A percentile compares a stretch with the other conserved stretches of the same genome.
phyloP scores from a whole-genome alignment of 2,797 vertebrate genomes.

The Oceanodroma leucorhoa region DNA sequence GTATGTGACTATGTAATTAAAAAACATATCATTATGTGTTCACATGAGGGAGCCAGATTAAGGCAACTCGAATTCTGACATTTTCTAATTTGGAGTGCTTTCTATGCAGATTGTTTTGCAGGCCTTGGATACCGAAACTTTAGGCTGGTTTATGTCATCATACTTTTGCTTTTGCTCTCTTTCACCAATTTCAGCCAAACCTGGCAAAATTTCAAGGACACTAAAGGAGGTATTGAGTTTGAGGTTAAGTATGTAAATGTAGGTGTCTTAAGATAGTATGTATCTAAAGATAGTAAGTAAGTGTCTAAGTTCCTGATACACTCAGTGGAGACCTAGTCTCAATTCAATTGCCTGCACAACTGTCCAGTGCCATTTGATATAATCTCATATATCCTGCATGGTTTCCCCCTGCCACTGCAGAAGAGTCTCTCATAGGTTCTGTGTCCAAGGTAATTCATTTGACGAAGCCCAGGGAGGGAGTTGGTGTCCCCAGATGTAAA shows the following conservation, averaged over 20 bases:
- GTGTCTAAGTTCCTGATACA: background rate
- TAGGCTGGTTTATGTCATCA: background rate
- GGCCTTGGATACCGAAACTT: background rate
- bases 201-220: background rate
- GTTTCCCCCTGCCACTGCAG: background rate
- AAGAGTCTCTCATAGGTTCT: background rate
- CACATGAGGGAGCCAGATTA: background rate
- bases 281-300: background rate
- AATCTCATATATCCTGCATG: background rate
- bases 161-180: background rate
- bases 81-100: background rate
- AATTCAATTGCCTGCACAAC: background rate
- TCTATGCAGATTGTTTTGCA: background rate
- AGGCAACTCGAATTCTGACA: background rate
- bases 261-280: background rate
- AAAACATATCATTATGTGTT: slow-evolving; percentile 8
- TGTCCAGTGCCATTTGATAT: background rate
- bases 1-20: background rate
- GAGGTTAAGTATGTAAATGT: background rate
- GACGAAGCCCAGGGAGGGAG: background rate
- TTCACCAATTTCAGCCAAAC: background rate
- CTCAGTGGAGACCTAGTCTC: background rate
- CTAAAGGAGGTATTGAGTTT: background rate
- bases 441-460: background rate
- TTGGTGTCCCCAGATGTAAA: background rate